Percentiles rank a stretch among this genome's conserved stretches.
phyloP scores from a whole-genome alignment of 2,888 invertebrate genomes.

The Xanthostigma xanthostigma region DNA sequence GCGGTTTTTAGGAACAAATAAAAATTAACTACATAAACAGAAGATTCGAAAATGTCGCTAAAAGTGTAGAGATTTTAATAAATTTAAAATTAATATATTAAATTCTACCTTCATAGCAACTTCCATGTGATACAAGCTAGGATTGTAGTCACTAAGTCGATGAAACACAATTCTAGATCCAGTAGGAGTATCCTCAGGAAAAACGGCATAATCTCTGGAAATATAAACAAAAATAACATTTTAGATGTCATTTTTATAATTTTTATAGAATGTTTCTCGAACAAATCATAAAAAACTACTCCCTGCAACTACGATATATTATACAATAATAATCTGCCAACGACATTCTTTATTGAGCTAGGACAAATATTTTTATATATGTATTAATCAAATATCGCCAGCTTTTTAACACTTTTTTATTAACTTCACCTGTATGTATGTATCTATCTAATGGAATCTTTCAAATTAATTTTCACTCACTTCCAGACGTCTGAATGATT shows the following conservation, averaged over 20 bases:
- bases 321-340: neutral
- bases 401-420: too few relatives aligned
- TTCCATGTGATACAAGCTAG: slow-evolving; percentile 42
- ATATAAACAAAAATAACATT: slow-evolving; percentile 8
- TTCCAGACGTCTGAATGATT: too few relatives aligned
- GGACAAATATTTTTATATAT: too few relatives aligned
- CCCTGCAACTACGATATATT: neutral
- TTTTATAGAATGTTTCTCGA: neutral
- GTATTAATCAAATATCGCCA: too few relatives aligned
- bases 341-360: neutral
- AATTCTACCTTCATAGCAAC: slow-evolving; percentile 36
- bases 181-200: slow-evolving; percentile 41
- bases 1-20: too few relatives aligned
- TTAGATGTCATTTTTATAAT: neutral
- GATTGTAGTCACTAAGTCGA: slow-evolving; percentile 37
- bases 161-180: slow-evolving; percentile 47
- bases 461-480: too few relatives aligned
- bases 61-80: too few relatives aligned
- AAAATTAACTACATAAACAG: too few relatives aligned
- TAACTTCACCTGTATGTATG: too few relatives aligned
- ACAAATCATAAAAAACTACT: neutral
- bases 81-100: slow-evolving; percentile 21
- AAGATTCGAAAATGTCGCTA: too few relatives aligned
- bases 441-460: too few relatives aligned
- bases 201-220: slow-evolving; percentile 38